These are phyloP conservation scores for Aspidiotus destructor DNA, from an alignment of 2,888 invertebrate species.

Conservation along the genomic window DNA sequence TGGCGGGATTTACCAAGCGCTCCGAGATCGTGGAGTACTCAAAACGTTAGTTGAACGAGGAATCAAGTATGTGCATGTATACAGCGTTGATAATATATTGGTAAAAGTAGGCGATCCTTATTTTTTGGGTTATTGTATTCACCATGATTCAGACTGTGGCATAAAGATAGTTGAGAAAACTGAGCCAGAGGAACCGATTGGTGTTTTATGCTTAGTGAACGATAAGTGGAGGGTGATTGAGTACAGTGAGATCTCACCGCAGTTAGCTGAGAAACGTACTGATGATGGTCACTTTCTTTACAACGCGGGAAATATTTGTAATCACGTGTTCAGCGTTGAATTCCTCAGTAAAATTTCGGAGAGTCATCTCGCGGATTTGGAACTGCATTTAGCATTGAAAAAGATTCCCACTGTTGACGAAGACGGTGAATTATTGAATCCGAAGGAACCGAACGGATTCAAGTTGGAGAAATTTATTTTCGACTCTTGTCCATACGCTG, in stretches of 20 bases:
- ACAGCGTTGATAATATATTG: conserved; percentile 97
- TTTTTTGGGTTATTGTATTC: conserved; percentile 88
- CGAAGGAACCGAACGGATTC: conserved; percentile 82
- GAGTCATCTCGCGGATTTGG: conserved; percentile 63
- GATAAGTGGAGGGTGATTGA: conserved; percentile 87
- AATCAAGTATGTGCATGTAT: conserved; percentile 83
- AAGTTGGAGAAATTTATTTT: conserved; percentile 99
- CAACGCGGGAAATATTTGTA: conserved; percentile 95
- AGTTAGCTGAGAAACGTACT: conserved; percentile 71
- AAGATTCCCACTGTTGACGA: conserved; percentile 81
- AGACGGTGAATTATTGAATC: conserved; percentile 59
- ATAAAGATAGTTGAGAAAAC: conserved; percentile 94
- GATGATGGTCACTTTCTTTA: conserved; percentile 73
- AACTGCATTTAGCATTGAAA: conserved; percentile 91
- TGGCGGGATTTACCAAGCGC: conserved; percentile 72
- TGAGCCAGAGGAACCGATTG: conserved; percentile 84
- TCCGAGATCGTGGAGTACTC: conserved; percentile 64
- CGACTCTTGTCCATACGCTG: conserved; percentile 91
- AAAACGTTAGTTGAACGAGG: conserved; percentile 69
- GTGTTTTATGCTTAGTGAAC: conserved; percentile 89
- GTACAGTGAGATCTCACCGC: conserved; percentile 88
- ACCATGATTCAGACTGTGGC: conserved; percentile 83
- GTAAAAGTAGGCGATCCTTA: conserved; percentile 96
- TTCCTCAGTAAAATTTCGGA: conserved; percentile 68
- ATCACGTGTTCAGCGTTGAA: conserved; percentile 85